Conservation (phyloP, 2,888 invertebrate species). For the Cephus runcator region DNA sequence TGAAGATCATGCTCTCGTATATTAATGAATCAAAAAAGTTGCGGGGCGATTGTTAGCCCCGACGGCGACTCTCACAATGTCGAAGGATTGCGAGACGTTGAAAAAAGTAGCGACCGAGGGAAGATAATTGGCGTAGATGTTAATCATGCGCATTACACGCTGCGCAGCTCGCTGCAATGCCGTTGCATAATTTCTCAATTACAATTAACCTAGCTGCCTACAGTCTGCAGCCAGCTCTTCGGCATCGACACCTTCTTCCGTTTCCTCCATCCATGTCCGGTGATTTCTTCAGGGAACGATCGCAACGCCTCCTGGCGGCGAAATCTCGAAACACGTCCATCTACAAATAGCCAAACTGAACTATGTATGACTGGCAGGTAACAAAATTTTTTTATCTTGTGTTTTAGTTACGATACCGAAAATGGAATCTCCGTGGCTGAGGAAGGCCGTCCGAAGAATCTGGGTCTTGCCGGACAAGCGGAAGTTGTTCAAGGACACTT, state of each 20-base stretch:
- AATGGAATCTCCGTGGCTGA: conserved; percentile 74
- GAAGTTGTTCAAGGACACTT: conserved; percentile 70
- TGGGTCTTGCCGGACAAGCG: conserved; percentile 67
- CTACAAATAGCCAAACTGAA: background rate
- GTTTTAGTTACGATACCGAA: conserved; percentile 70
- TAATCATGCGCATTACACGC: conserved; percentile 50
- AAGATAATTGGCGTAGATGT: conserved; percentile 57
- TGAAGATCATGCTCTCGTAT: background rate
- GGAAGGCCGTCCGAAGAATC: conserved; percentile 69
- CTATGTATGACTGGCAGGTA: background rate
- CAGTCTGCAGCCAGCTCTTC: conserved; percentile 5
- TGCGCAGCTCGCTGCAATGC: conserved; percentile 42
- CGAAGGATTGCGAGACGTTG: background rate
- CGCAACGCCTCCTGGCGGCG: background rate
- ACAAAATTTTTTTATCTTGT: background rate
- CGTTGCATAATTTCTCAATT: conserved; percentile 51
- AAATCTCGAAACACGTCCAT: background rate
- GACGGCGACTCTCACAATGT: background rate
- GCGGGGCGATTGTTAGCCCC: background rate
- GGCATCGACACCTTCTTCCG: conserved; percentile 19
- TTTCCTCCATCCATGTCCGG: background rate
- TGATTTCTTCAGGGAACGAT: conserved; percentile 1
- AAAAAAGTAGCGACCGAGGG: conserved; percentile 5
- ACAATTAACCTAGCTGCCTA: conserved; percentile 45
- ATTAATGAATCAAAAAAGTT: background rate